Evolutionary conservation across 2,113 vertebrate species (phyloP), one percentile per base, ranked within the genome.

Genomic region (Seriola rivoliana): DNA sequence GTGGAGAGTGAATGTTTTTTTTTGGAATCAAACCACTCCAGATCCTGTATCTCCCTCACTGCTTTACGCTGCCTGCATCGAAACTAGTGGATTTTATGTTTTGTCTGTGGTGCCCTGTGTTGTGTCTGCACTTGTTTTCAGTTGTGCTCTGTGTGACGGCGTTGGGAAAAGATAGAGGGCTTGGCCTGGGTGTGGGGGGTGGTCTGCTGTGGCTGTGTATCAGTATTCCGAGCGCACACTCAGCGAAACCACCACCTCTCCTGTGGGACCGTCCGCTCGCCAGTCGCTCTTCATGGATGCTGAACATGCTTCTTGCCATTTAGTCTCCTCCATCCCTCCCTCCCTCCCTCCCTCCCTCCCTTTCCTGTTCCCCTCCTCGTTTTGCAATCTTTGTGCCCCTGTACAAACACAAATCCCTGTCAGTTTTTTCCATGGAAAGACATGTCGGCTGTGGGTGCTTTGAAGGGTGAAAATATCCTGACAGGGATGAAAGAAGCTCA

Each of bases 161-260:
- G 36, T 62, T 59, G 54, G 75, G 64, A 65, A 58, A 13, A 6
- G 75, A 54, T 12, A 21, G 34, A 69, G 73, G 62, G 67, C 16
- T 62, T 4, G 54, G 63, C 46, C 21, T 10, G 19, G 70, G 55
- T 11, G 17, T 71, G 76, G 78, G 68, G 75, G 71, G 78, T 79
- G 75, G 69, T 75, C 81, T 68, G 36, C 74, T 63, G 75, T 79
- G 80, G 52, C 58, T 14, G 8, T 21, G 77, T 78, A 94, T 94
- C 91, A 94, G 93, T 95, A 95, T 95, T 93, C 94, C 50, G 19
- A 89, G 77, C 69, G 91, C 92, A 91, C 62, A 72, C 88, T 94
- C 95, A 93, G 93, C 87, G 14, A 92, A 93, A 88, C 58, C 80
- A 38, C 89, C 88, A 29, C 66, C 71, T 79, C 78, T 93, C 93